A percentile compares a stretch with the other conserved stretches of the same genome.
Conservation (phyloP, 2,888 invertebrate species). For the Caenorhabditis japonica region DNA sequence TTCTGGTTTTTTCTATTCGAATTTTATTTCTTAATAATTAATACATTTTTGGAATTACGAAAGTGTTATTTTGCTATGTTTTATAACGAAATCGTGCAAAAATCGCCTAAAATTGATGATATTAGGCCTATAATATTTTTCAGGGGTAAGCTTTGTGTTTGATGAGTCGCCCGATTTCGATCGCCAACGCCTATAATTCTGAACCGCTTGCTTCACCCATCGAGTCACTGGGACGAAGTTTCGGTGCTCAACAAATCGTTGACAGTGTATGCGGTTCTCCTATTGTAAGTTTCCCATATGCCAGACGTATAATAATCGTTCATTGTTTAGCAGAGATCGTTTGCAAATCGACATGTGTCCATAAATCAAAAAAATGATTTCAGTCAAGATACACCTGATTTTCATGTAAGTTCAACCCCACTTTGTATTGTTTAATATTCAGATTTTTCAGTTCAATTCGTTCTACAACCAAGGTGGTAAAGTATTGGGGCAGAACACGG, state of each 20-base stretch:
- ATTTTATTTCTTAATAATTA: no score
- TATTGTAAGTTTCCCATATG: slow-evolving; percentile 23
- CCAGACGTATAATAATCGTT: no score
- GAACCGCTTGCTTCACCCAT: slow-evolving; percentile 35
- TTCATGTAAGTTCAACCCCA: slow-evolving; percentile 1
- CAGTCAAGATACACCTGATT: slow-evolving; percentile 39
- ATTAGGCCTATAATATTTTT: slow-evolving; percentile 20
- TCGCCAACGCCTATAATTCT: slow-evolving; percentile 6
- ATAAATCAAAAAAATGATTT: slow-evolving; percentile 14
- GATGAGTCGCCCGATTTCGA: slow-evolving; percentile 53
- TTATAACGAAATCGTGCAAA: no score
- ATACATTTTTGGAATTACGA: no score
- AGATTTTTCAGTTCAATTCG: slow-evolving; percentile 27
- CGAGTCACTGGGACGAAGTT: slow-evolving; percentile 33
- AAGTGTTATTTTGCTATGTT: no score
- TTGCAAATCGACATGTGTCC: slow-evolving; percentile 7
- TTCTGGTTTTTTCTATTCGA: no score
- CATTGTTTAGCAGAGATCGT: slow-evolving; percentile 19
- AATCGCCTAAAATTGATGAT: background rate
- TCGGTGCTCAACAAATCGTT: slow-evolving; percentile 86
- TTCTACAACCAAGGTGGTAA: slow-evolving; percentile 71
- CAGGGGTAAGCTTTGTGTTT: slow-evolving; percentile 10
- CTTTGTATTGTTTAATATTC: background rate
- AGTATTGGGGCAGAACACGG: slow-evolving; percentile 33
- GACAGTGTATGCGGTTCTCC: slow-evolving; percentile 91